Conservation (phyloP, 2,888 invertebrate species). For the Caenorhabditis parvicauda region DNA sequence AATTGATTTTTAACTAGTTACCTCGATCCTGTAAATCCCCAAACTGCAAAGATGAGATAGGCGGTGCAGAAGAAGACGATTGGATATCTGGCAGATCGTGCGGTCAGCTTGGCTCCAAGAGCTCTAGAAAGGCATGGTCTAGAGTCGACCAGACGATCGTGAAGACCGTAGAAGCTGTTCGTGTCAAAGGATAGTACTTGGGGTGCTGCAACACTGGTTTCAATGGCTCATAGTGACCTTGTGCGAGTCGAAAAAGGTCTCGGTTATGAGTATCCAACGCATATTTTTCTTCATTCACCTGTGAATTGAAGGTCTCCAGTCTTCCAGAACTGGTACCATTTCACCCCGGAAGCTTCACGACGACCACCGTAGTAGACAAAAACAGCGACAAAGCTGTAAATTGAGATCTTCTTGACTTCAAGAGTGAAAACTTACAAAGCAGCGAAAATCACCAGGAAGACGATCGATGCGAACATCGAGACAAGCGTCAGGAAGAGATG, state of each 20-base stretch:
- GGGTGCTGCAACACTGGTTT: constrained; percentile 30
- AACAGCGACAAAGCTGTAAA: constrained; percentile 42
- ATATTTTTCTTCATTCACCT: constrained; percentile 19
- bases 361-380: constrained; percentile 47
- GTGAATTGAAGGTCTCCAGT: constrained; percentile 59
- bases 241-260: not conserved
- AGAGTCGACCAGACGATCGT: constrained; percentile 55
- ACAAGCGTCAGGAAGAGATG: constrained; percentile 47
- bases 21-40: constrained; percentile 42
- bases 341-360: constrained; percentile 57
- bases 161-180: constrained; percentile 38
- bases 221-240: no score
- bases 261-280: not conserved
- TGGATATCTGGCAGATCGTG: constrained; percentile 27
- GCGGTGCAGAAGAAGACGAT: constrained; percentile 43
- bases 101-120: constrained; percentile 38
- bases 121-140: constrained; percentile 42
- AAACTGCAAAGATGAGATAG: constrained; percentile 50
- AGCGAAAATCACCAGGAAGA: constrained; percentile 44
- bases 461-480: constrained; percentile 40
- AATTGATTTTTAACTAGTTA: not conserved
- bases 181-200: constrained; percentile 38
- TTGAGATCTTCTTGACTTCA: not conserved
- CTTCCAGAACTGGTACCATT: constrained; percentile 58
- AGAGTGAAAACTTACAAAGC: constrained; percentile 25